Percentiles rank a stretch among this genome's conserved stretches.
Evolutionary conservation across 2,797 vertebrate genomes (phyloP).

Genomic region (Brachyrhaphis roseni): DNA sequence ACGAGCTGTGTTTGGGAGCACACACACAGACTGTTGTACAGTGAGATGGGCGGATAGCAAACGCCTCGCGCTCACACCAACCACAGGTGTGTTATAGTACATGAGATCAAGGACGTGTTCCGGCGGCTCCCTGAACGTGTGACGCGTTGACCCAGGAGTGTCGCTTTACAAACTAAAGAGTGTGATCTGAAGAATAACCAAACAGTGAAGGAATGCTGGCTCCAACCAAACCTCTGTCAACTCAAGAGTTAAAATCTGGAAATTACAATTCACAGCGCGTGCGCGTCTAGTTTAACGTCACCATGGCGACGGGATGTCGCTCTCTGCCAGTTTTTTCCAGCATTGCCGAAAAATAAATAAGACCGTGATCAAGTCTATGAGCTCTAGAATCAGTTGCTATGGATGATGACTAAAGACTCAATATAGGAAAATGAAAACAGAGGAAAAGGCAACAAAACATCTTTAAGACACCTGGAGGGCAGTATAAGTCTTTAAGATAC

Average conservation of each 20-base stretch:
- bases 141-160: not conserved
- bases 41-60: slow-evolving; percentile 18
- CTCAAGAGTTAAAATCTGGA: slow-evolving; percentile 11
- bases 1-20: slow-evolving; percentile 48
- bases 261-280: slow-evolving; percentile 45
- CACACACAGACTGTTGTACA: slow-evolving; percentile 54
- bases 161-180: not conserved
- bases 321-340: slow-evolving; percentile 10
- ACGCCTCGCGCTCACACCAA: slow-evolving; percentile 32
- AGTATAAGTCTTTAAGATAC: no score
- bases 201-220: not conserved
- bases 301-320: slow-evolving; percentile 44
- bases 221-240: slow-evolving; percentile 1
- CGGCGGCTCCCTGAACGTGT: slow-evolving; percentile 18
- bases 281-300: slow-evolving; percentile 28
- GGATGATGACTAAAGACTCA: not conserved
- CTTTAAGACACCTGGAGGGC: not conserved
- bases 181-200: not conserved
- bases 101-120: slow-evolving; percentile 2
- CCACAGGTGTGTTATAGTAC: slow-evolving; percentile 8
- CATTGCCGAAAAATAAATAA: not conserved
- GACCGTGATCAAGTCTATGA: not conserved
- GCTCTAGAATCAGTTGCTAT: not conserved
- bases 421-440: not conserved
- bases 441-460: not conserved